Percentiles rank a stretch among this genome's conserved stretches.
Conservation (phyloP, 2,888 invertebrate species). For the Eupithecia tripunctaria region DNA sequence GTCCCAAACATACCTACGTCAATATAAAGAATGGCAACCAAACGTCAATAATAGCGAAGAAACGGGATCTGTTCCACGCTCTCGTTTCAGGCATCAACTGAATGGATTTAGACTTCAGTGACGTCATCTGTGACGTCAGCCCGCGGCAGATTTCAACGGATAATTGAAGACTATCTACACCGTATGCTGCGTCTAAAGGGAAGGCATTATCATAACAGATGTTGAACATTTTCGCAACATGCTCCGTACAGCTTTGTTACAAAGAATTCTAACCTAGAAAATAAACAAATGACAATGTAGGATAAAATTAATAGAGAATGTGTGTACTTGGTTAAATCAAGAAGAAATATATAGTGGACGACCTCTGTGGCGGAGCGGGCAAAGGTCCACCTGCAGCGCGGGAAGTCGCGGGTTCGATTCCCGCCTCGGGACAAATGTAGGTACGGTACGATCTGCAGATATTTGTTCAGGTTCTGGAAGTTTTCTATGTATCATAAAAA, state of each 20-base stretch:
- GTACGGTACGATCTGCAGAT: no score
- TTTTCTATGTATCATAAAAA: no score
- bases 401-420: no score
- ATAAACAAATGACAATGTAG: neutral
- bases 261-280: neutral
- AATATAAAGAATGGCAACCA: neutral
- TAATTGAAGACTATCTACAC: neutral
- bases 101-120: constrained; percentile 19
- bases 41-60: neutral
- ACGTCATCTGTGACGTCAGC: constrained; percentile 33
- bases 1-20: neutral
- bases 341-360: no score
- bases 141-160: constrained; percentile 7
- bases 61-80: constrained; percentile 18
- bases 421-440: no score
- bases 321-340: no score
- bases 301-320: neutral
- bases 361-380: no score
- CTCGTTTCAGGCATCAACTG: constrained; percentile 30
- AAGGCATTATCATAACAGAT: neutral
- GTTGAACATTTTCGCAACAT: neutral
- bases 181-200: neutral
- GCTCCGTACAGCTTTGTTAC: neutral
- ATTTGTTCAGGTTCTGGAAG: no score
- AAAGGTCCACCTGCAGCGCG: no score